A percentile compares a stretch with the other conserved stretches of the same genome.
These are phyloP conservation scores for Holothuria scabra DNA, from an alignment of 53 echinoderm and acorn worm genomes.

Conservation along the genomic window DNA sequence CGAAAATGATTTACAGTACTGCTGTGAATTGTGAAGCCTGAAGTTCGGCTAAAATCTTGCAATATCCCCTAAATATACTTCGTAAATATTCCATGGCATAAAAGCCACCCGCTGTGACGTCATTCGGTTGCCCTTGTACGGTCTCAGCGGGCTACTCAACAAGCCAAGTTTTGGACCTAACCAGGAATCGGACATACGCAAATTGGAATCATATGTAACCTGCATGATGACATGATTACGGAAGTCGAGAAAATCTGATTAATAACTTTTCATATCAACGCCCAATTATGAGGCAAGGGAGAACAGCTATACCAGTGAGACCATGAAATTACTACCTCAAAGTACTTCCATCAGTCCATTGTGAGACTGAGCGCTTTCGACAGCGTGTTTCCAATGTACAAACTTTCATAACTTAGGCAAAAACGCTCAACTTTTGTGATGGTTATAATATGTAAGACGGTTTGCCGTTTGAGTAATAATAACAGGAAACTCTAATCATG, in stretches of 20 bases:
- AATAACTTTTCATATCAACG: not conserved
- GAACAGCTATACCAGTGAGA: not conserved
- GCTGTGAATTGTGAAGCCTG: no score
- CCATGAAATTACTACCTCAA: no score
- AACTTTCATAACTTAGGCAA: no score
- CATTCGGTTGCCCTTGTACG: not conserved
- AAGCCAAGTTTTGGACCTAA: constrained; percentile 6
- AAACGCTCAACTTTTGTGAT: no score
- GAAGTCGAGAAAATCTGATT: constrained; percentile 6
- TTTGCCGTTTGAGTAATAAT: no score
- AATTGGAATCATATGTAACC: constrained; percentile 42
- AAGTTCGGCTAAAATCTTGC: not conserved
- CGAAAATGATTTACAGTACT: no score
- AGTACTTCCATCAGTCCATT: no score
- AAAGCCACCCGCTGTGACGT: constrained; percentile 32
- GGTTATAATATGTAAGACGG: no score
- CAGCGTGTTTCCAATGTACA: no score
- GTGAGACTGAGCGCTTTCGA: no score
- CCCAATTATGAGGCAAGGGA: not conserved
- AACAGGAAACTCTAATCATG: no score
- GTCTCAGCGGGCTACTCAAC: constrained; percentile 11
- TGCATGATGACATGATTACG: not conserved
- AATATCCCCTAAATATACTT: not conserved
- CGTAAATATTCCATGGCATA: not conserved
- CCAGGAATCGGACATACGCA: constrained; percentile 29